Base-by-base conservation (phyloP, 2,797 vertebrate species). In the Pseudomugil gertrudae region DNA sequence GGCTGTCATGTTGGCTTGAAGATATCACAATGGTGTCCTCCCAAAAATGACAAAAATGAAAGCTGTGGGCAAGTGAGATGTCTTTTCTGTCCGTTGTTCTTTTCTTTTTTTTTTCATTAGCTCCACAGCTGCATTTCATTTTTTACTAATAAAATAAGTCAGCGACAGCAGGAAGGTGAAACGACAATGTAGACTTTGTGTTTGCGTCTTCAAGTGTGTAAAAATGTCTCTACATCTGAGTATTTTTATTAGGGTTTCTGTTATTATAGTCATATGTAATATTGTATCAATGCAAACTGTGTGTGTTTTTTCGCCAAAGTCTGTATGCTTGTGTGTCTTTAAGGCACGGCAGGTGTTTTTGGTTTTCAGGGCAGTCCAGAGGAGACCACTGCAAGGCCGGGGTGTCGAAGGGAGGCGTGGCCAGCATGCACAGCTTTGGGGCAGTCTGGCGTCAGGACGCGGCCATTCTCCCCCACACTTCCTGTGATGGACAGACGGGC, bases 261-360 rank as follows among this genome's bases (percentile, higher is more conserved):
- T 73, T 54, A 50, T 57, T 78, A 72, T 71, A 68, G 62, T 69
- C 13, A 35, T 76, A 53, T 61, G 48, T 53, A 67, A 48, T 48
- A 54, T 64, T 50, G 13, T 43, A n/a, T 38, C 32, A 53, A 53
- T 78, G 48, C 66, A 47, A 15, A 36, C 26, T 64, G 40, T 72
- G 47, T 54, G 57, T 81, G 61, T 71, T 66, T 85, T 61, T 54
- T 62, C 68, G 72, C 85, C 53, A 30, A 57, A 77, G 87, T 90
- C 73, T 80, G 73, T 75, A 66, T 83, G 69, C 79, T 27, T 76
- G 78, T 86, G 87, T 90, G 85, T 89, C 57, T 24, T 80, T 95
- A 99, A 99, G 98, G 98, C 98, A 99, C 98, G 94, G 95, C 78
- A 95, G 93, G 96, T 95, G 92, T 94, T 95, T 98, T 99, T 99